A percentile compares a stretch with the other conserved stretches of the same genome.
phyloP scores from a whole-genome alignment of 2,113 vertebrate genomes.

The Mionectes macconnelli region DNA sequence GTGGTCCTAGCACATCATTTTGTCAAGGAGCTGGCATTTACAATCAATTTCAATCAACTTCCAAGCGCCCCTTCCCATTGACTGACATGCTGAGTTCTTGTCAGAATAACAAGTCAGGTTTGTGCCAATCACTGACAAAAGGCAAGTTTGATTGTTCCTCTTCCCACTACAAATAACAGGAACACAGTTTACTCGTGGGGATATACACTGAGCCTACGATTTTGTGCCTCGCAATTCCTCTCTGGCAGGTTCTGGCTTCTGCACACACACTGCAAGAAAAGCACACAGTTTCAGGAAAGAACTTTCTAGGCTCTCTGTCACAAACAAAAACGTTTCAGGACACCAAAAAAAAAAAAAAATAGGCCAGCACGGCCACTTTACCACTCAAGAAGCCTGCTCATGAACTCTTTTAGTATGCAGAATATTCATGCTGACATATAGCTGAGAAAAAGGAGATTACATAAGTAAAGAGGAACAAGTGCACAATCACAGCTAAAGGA shows the following conservation, averaged over 20 bases:
- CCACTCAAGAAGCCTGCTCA: background rate
- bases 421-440: background rate
- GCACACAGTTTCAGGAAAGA: background rate
- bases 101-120: constrained; percentile 29
- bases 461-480: background rate
- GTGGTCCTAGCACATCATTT: constrained; percentile 20
- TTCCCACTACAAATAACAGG: background rate
- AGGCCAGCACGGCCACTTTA: background rate
- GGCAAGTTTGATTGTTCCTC: constrained; percentile 20
- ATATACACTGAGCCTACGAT: background rate
- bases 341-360: background rate
- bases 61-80: constrained; percentile 8
- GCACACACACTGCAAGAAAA: background rate
- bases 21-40: constrained; percentile 48
- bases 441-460: background rate
- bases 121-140: constrained; percentile 54
- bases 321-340: background rate
- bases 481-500: background rate
- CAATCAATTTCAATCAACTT: constrained; percentile 66
- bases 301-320: background rate
- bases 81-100: constrained; percentile 25
- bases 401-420: background rate
- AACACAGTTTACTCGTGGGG: background rate
- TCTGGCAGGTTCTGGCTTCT: background rate
- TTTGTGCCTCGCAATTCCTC: background rate